These are phyloP conservation scores for Sebastes glaucus DNA, from an alignment of 2,797 vertebrate species.

Conservation along the genomic window DNA sequence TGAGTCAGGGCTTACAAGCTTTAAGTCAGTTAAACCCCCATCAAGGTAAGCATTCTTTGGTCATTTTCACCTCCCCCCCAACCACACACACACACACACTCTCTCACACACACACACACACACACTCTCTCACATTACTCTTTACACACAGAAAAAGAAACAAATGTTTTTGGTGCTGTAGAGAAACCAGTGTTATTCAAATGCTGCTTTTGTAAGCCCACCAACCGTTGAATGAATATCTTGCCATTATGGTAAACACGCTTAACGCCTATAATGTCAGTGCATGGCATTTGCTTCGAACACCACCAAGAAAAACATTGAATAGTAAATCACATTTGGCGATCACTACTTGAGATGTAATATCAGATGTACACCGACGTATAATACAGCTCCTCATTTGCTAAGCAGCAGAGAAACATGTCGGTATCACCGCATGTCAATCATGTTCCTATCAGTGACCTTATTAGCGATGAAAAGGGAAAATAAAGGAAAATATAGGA, in stretches of 20 bases:
- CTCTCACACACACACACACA: background rate
- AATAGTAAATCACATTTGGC: slow-evolving; percentile 6
- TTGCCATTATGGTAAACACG: background rate
- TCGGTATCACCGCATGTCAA: slow-evolving; percentile 21
- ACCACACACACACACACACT: slow-evolving; percentile 18
- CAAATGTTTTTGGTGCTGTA: slow-evolving; percentile 20
- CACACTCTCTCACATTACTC: background rate
- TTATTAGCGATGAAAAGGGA: background rate
- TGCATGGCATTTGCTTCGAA: slow-evolving; percentile 10
- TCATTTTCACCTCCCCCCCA: slow-evolving; percentile 50
- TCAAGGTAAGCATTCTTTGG: slow-evolving; percentile 61
- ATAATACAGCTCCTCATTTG: background rate
- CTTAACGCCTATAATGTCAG: slow-evolving; percentile 1
- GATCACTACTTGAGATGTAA: background rate
- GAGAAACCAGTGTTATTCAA: slow-evolving; percentile 11
- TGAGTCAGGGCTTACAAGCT: slow-evolving; percentile 28
- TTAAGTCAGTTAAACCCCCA: slow-evolving; percentile 52
- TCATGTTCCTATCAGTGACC: background rate
- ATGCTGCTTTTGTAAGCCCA: background rate
- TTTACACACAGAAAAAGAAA: slow-evolving; percentile 18
- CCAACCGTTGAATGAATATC: slow-evolving; percentile 3
- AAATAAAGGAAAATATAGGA: background rate
- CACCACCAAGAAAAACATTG: background rate
- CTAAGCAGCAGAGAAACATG: slow-evolving; percentile 7
- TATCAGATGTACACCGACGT: background rate